Conservation (phyloP, 2,888 invertebrate species). For the Meiosimyza decipiens region DNA sequence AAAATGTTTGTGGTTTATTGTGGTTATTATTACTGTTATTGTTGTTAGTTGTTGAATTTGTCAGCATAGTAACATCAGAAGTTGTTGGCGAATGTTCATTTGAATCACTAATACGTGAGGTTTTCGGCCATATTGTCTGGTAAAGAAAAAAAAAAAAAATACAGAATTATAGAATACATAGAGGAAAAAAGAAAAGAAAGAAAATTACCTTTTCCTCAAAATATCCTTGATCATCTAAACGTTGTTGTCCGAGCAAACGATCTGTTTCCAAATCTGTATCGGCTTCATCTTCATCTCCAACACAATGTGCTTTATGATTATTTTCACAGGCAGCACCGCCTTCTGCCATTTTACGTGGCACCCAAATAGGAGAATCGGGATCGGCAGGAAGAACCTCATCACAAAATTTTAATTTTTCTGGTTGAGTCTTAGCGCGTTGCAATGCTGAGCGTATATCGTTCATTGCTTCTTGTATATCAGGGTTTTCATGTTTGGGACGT, state of each 20-base stretch:
- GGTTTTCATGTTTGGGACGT: slow-evolving; percentile 67
- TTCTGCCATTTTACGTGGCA: slow-evolving; percentile 56
- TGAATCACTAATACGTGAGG: slow-evolving; percentile 50
- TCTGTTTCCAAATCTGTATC: slow-evolving; percentile 99
- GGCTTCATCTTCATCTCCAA: slow-evolving; percentile 80
- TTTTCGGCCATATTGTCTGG: slow-evolving; percentile 58
- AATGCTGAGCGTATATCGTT: slow-evolving; percentile 85
- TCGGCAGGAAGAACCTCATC: slow-evolving; percentile 62
- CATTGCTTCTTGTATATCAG: slow-evolving; percentile 73
- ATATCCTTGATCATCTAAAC: slow-evolving; percentile 91
- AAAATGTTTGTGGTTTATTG: slow-evolving; percentile 58
- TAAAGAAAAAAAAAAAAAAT: not conserved
- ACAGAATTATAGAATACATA: not conserved
- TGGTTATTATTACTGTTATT: slow-evolving; percentile 37
- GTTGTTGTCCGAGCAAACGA: slow-evolving; percentile 90
- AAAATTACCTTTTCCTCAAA: slow-evolving; percentile 76
- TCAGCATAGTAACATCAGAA: slow-evolving; percentile 51
- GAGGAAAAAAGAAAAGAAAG: not conserved
- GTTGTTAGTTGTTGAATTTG: slow-evolving; percentile 44
- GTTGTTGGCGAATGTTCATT: slow-evolving; percentile 50
- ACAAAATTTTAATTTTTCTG: slow-evolving; percentile 63
- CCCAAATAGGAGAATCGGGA: slow-evolving; percentile 65
- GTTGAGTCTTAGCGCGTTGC: slow-evolving; percentile 68
- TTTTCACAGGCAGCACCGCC: slow-evolving; percentile 21
- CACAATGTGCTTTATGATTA: slow-evolving; percentile 49